phyloP scores from a whole-genome alignment of 1,140 invertebrate species.

The Brachionus rubens region DNA sequence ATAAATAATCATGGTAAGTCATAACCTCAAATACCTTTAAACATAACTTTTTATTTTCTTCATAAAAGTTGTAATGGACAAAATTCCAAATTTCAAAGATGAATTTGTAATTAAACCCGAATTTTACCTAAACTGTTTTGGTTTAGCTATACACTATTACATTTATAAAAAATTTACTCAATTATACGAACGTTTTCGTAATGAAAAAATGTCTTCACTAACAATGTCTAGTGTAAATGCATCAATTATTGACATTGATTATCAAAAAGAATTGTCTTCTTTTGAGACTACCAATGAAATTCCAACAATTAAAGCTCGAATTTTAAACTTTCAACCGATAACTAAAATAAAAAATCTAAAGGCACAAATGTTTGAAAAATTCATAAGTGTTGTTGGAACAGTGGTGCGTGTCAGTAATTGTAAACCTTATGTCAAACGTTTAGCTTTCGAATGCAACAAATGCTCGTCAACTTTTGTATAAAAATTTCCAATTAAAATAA shows the following conservation, averaged over 20 bases:
- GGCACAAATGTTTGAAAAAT: slow-evolving; percentile 65
- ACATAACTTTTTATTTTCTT: background rate
- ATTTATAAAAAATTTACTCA: slow-evolving; percentile 10
- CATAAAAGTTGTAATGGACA: background rate
- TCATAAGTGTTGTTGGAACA: slow-evolving; percentile 77
- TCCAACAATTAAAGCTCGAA: slow-evolving; percentile 30
- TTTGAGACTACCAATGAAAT: slow-evolving; percentile 22
- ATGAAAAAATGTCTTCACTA: slow-evolving; percentile 17
- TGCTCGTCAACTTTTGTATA: slow-evolving; percentile 67
- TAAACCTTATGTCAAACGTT: slow-evolving; percentile 70
- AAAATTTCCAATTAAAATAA: background rate
- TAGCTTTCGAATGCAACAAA: slow-evolving; percentile 73
- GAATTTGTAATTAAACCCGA: slow-evolving; percentile 30
- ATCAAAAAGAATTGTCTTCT: slow-evolving; percentile 16
- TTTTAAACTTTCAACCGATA: slow-evolving; percentile 36
- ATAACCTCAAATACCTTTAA: background rate
- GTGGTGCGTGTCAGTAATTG: slow-evolving; percentile 77
- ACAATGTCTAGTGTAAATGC: background rate
- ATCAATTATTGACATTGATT: slow-evolving; percentile 34
- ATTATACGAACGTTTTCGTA: slow-evolving; percentile 25
- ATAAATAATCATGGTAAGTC: slow-evolving; percentile 11
- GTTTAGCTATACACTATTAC: slow-evolving; percentile 14
- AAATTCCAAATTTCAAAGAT: slow-evolving; percentile 5
- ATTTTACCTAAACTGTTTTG: slow-evolving; percentile 29
- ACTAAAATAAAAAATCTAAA: slow-evolving; percentile 43